Conservation (phyloP, 2,113 vertebrate species). For the Petrocephalus microphthalmus region DNA sequence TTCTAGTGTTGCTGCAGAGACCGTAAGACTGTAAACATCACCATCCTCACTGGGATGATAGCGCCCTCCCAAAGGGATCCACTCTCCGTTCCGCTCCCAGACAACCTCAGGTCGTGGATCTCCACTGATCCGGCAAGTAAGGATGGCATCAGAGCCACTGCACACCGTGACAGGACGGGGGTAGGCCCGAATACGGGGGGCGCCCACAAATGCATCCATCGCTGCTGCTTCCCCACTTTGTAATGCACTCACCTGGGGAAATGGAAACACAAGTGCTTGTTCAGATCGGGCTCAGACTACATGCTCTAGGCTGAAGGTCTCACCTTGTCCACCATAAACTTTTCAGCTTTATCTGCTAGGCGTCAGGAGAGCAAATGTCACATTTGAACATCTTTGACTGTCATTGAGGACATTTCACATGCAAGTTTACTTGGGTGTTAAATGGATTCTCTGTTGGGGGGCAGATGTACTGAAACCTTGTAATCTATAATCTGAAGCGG, state of each 20-base stretch:
- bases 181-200: conserved; percentile 81
- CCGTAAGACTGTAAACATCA: conserved; percentile 69
- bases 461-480: background rate
- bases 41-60: conserved; percentile 69
- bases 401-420: background rate
- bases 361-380: background rate
- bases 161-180: conserved; percentile 73
- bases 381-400: background rate
- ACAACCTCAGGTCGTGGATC: conserved; percentile 75
- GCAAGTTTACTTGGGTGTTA: background rate
- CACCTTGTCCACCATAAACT: background rate
- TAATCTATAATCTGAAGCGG: background rate
- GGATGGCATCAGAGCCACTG: conserved; percentile 64
- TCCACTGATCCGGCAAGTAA: conserved; percentile 78
- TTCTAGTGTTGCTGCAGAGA: conserved; percentile 57
- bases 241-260: background rate
- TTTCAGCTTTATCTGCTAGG: background rate
- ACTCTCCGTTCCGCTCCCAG: conserved; percentile 81
- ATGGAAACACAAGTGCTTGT: background rate
- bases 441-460: background rate
- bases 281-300: background rate
- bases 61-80: conserved; percentile 57
- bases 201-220: conserved; percentile 76
- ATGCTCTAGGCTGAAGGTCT: background rate
- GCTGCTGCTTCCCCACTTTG: background rate